Evolutionary conservation across 92 coral and sea anemone species (phyloP).

Genomic region (Metridium senile): DNA sequence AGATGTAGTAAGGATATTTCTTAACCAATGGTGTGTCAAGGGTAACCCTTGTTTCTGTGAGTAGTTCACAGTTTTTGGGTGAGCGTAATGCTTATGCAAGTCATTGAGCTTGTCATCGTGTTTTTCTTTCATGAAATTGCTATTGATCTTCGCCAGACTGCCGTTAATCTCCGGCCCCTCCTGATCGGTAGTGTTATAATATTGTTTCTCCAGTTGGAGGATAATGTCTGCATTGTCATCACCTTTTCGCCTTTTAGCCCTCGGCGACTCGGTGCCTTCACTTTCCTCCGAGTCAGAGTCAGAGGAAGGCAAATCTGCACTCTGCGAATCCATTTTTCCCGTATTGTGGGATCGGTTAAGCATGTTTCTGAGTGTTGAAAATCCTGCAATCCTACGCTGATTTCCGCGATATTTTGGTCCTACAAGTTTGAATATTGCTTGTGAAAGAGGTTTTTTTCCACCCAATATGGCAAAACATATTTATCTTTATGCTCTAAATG

Average conservation of each 20-base stretch:
- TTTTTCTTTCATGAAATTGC: conserved; percentile 23
- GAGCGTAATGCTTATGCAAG: conserved; percentile 1
- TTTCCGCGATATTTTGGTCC: no score
- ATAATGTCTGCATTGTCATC: conserved; percentile 10
- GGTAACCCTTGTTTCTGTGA: conserved; percentile 46
- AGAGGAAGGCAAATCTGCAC: no score
- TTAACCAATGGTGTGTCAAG: no score
- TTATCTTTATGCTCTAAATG: no score
- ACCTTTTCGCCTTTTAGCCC: neutral
- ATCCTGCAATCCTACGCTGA: no score
- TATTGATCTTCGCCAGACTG: conserved; percentile 21
- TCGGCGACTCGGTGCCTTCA: neutral
- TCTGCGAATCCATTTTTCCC: no score
- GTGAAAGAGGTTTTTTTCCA: no score
- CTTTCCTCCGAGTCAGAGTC: neutral
- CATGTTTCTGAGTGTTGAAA: no score
- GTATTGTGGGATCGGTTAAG: no score
- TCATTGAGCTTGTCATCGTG: conserved; percentile 23
- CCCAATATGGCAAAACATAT: no score
- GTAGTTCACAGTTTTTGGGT: conserved; percentile 33
- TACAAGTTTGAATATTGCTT: no score
- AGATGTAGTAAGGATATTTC: no score
- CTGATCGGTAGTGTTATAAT: conserved; percentile 18
- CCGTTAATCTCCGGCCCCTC: conserved; percentile 28
- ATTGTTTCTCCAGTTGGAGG: conserved; percentile 31